Percentiles rank a stretch among this genome's conserved stretches.
These are phyloP conservation scores for Magallana nippona DNA, from an alignment of 2,888 invertebrate species.

Conservation along the genomic window DNA sequence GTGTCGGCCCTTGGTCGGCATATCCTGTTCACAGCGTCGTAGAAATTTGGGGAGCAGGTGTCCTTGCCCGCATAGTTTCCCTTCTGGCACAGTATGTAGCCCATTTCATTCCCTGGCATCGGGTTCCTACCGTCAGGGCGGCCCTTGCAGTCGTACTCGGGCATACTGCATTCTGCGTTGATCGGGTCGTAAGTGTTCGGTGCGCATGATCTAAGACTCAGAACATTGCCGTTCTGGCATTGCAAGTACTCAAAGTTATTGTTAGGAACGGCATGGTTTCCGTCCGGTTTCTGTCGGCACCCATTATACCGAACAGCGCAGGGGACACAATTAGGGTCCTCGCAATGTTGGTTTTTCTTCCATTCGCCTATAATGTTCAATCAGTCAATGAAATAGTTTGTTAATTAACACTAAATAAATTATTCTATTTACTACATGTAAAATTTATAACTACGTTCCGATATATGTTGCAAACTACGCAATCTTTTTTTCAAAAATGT, in stretches of 20 bases:
- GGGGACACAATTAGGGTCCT: constrained; percentile 53
- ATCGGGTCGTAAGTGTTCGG: constrained; percentile 40
- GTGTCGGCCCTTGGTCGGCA: constrained; percentile 31
- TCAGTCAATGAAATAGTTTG: not conserved
- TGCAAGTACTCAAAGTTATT: constrained; percentile 41
- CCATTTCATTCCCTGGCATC: constrained; percentile 52
- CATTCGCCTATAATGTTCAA: constrained; percentile 47
- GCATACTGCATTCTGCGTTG: constrained; percentile 34
- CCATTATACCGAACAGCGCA: constrained; percentile 59
- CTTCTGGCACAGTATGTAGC: constrained; percentile 56
- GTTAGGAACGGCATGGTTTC: constrained; percentile 52
- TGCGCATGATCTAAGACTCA: constrained; percentile 32
- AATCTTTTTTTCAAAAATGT: no score
- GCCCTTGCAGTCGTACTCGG: constrained; percentile 39
- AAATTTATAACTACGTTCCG: not conserved
- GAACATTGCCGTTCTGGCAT: constrained; percentile 39
- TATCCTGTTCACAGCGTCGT: constrained; percentile 20
- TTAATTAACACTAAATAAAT: not conserved
- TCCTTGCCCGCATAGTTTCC: constrained; percentile 54
- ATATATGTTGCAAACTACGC: not conserved
- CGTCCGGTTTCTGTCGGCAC: constrained; percentile 59
- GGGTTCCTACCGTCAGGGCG: constrained; percentile 51
- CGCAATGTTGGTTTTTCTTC: constrained; percentile 45
- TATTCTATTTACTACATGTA: no score
- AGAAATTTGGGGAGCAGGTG: constrained; percentile 49